Percentiles rank a stretch among this genome's conserved stretches.
phyloP scores from a whole-genome alignment of 2,888 invertebrate species.

The Sphaerophoria taeniata region DNA sequence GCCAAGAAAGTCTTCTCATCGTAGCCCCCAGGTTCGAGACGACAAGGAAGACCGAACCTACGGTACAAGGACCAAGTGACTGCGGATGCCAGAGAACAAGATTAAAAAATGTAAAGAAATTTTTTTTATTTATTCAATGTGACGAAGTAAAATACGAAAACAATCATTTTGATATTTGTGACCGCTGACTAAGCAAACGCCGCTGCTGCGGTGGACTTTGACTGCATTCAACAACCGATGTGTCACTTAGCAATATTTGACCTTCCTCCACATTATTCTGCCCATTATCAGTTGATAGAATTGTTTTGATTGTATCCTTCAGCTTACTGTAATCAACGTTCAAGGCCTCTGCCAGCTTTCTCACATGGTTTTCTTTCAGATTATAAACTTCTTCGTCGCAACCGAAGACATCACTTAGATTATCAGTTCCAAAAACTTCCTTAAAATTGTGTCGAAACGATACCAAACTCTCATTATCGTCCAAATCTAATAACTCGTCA shows the following conservation, averaged over 20 bases:
- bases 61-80: too few species aligned
- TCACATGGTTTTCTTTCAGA: constrained; percentile 48
- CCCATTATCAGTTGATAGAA: constrained; percentile 26
- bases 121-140: too few species aligned
- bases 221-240: constrained; percentile 57
- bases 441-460: constrained; percentile 38
- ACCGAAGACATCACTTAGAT: constrained; percentile 44
- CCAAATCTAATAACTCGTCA: background rate
- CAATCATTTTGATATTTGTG: constrained; percentile 42
- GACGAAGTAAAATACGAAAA: background rate
- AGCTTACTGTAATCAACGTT: constrained; percentile 29
- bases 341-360: constrained; percentile 34
- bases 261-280: background rate
- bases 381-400: constrained; percentile 51
- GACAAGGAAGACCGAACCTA: too few species aligned
- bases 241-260: constrained; percentile 21
- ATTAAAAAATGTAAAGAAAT: too few species aligned
- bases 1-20: too few species aligned
- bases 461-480: constrained; percentile 21
- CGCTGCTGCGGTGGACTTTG: constrained; percentile 62
- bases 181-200: constrained; percentile 60
- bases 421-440: constrained; percentile 57
- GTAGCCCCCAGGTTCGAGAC: too few species aligned
- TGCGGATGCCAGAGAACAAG: too few species aligned
- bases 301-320: constrained; percentile 39